Evolutionary conservation across 2,797 vertebrate genomes (phyloP).

Genomic region (Amblyopsis hoosieri): DNA sequence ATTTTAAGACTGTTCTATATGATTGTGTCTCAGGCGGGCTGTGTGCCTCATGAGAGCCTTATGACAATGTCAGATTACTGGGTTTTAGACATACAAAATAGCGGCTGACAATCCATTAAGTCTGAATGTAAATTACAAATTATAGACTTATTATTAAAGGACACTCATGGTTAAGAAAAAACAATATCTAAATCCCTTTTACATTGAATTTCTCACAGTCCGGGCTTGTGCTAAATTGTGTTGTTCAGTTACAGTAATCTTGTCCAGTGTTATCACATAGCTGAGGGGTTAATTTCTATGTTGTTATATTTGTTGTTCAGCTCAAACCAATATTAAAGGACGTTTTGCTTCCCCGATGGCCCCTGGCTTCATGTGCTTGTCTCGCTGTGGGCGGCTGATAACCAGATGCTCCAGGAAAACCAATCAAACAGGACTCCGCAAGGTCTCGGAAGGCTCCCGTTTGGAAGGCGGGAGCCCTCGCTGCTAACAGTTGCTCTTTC

Average conservation of each 20-base stretch:
- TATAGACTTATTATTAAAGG: background rate
- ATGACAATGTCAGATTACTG: constrained; percentile 39
- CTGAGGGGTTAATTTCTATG: constrained; percentile 49
- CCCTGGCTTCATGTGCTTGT: constrained; percentile 19
- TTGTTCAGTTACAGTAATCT: constrained; percentile 50
- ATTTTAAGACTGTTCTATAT: constrained; percentile 46
- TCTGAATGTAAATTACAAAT: constrained; percentile 18
- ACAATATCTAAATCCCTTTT: background rate
- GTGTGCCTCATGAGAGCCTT: constrained; percentile 48
- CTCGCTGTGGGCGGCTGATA: constrained; percentile 55
- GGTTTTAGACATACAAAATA: constrained; percentile 39
- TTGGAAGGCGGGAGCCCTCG: constrained; percentile 44
- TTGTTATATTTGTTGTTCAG: constrained; percentile 47
- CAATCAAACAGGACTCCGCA: constrained; percentile 57
- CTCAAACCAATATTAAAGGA: constrained; percentile 35
- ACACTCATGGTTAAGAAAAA: too few relatives aligned
- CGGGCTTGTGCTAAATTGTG: background rate
- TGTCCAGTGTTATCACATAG: constrained; percentile 37
- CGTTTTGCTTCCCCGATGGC: constrained; percentile 18
- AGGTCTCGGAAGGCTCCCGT: constrained; percentile 46
- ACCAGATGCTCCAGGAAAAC: constrained; percentile 23
- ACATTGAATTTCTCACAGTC: background rate
- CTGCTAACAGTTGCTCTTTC: constrained; percentile 65
- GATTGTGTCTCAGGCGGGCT: constrained; percentile 16
- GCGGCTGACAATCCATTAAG: constrained; percentile 15